Percentiles rank a stretch among this genome's conserved stretches.
Evolutionary conservation across 2,888 invertebrate genomes (phyloP).

Genomic region (Drosophila borealis): DNA sequence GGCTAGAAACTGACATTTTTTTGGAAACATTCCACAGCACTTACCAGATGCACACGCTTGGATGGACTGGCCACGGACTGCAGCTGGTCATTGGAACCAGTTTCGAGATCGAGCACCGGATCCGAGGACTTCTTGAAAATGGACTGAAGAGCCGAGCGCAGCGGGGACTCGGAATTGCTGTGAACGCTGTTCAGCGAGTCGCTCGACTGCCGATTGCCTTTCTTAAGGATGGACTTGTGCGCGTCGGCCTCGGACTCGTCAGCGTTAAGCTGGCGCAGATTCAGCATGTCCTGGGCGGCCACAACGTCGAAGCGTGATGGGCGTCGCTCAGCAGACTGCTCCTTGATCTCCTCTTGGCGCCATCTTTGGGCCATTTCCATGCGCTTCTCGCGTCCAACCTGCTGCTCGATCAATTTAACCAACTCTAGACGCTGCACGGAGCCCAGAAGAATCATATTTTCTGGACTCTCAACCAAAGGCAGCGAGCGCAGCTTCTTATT

Average conservation of each 20-base stretch:
- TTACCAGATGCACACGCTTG: constrained; percentile 95
- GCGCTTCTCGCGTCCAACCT: constrained; percentile 93
- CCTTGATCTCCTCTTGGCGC: constrained; percentile 87
- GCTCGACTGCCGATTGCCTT: constrained; percentile 88
- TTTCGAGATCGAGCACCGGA: constrained; percentile 89
- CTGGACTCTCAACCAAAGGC: constrained; percentile 96
- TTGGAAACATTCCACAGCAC: constrained; percentile 49
- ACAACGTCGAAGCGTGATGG: constrained; percentile 91
- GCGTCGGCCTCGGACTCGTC: constrained; percentile 85
- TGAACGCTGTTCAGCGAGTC: constrained; percentile 86
- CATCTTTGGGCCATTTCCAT: constrained; percentile 90
- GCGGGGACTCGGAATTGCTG: constrained; percentile 92
- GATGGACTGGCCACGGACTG: constrained; percentile 88
- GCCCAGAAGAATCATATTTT: constrained; percentile 96
- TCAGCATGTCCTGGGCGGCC: constrained; percentile 92
- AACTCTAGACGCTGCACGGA: constrained; percentile 96
- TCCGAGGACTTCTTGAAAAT: constrained; percentile 95
- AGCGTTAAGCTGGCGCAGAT: constrained; percentile 84
- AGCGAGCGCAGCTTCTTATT: constrained; percentile 89
- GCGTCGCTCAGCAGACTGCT: constrained; percentile 87
- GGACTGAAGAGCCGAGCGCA: constrained; percentile 95
- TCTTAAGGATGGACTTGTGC: constrained; percentile 95
- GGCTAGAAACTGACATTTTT: background rate
- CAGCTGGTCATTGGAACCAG: constrained; percentile 85
- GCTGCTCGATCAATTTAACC: constrained; percentile 93